Percentiles rank a stretch among this genome's conserved stretches.
Conservation (phyloP, 2,797 vertebrate species). For the Delichon dasypus region DNA sequence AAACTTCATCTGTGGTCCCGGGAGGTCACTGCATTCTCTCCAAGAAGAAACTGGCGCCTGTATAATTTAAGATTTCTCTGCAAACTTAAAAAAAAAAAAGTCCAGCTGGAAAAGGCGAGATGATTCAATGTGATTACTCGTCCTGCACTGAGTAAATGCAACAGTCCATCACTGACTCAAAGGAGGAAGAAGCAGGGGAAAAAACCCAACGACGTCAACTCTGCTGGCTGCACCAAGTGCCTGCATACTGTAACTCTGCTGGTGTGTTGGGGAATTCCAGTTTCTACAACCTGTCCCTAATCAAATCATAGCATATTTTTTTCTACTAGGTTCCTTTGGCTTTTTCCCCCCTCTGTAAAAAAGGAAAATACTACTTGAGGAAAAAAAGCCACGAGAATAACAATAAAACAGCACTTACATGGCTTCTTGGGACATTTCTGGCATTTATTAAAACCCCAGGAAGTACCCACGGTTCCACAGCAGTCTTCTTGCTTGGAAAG, state of each 20-base stretch:
- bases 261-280: neutral
- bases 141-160: neutral
- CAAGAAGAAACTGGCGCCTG: neutral
- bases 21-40: conserved; percentile 27
- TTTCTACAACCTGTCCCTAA: neutral
- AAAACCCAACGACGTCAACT: neutral
- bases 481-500: conserved; percentile 98
- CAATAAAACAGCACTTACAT: conserved; percentile 78
- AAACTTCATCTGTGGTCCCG: conserved; percentile 30
- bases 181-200: neutral
- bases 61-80: conserved; percentile 15
- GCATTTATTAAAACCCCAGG: conserved; percentile 98
- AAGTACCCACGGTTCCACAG: conserved; percentile 92
- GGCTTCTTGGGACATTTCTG: conserved; percentile 94
- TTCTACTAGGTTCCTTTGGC: neutral
- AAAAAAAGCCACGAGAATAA: neutral
- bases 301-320: neutral
- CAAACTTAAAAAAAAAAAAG: neutral
- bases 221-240: neutral
- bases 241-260: conserved; percentile 9
- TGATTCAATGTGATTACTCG: conserved; percentile 14
- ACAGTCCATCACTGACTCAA: neutral
- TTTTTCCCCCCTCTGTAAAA: neutral
- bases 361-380: neutral
- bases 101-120: conserved; percentile 20